phyloP scores from a whole-genome alignment of 2,797 vertebrate genomes.

The Denticeps clupeoides region DNA sequence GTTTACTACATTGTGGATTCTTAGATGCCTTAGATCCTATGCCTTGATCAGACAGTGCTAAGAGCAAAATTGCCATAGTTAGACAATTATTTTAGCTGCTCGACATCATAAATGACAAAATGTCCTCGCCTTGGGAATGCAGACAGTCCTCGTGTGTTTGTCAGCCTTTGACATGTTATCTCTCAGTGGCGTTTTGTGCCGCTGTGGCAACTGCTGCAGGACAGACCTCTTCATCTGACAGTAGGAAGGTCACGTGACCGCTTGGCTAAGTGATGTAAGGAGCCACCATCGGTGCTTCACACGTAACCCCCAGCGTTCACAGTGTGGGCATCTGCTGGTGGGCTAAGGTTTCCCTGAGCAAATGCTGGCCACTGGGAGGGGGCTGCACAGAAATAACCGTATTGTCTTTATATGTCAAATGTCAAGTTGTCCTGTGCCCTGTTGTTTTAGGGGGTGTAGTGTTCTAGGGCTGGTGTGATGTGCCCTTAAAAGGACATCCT shows the following conservation, averaged over 20 bases:
- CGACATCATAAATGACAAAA: neutral
- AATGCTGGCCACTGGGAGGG: neutral
- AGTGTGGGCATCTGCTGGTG: conserved; percentile 24
- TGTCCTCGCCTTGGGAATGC: neutral
- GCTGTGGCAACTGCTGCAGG: no score
- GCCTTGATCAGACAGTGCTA: no score
- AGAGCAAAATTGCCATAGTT: no score
- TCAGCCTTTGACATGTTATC: no score
- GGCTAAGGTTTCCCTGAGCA: conserved; percentile 5
- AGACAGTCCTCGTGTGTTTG: no score
- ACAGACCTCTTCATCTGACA: no score
- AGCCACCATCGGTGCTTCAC: conserved; percentile 5
- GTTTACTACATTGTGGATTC: no score
- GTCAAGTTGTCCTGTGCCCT: no score
- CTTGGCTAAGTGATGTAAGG: conserved; percentile 15
- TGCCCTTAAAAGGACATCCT: neutral
- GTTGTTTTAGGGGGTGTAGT: neutral
- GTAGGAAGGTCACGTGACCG: conserved; percentile 23
- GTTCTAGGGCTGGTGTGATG: neutral
- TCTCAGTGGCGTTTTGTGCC: no score
- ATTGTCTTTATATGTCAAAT: no score
- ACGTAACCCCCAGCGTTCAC: conserved; percentile 21
- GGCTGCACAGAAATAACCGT: conserved; percentile 1
- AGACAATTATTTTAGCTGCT: no score
- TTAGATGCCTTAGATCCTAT: no score